Base-by-base conservation (phyloP, 2,888 invertebrate genomes). In the Iselma pallidipennis region DNA sequence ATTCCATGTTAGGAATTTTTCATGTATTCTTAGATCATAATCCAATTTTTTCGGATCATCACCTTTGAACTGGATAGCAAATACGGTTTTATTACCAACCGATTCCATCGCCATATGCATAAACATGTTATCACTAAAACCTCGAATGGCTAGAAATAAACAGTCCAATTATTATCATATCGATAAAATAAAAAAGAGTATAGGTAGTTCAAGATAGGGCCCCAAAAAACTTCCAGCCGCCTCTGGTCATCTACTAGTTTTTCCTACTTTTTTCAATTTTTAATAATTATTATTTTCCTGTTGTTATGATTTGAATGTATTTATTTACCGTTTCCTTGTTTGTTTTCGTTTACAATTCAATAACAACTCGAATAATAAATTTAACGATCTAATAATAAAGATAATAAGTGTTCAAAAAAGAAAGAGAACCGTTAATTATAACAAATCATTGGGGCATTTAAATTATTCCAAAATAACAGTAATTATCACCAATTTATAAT, bases 381-480 rank as follows among this genome's bases (percentile, higher is more conserved):
- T n/a, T n/a, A n/a, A n/a, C n/a, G n/a, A n/a, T n/a, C n/a, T n/a
- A n/a, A n/a, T n/a, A n/a, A n/a, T n/a, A n/a, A n/a, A n/a, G n/a
- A n/a, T n/a, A n/a, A n/a, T n/a, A n/a, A n/a, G n/a, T n/a, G n/a
- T n/a, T n/a, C n/a, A n/a, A n/a, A n/a, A n/a, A n/a, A n/a, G n/a
- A n/a, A n/a, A n/a, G n/a, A n/a, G n/a, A n/a, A n/a, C n/a, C n/a
- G n/a, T n/a, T n/a, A n/a, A n/a, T n/a, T n/a, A n/a, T n/a, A n/a
- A n/a, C n/a, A n/a, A n/a, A n/a, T n/a, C n/a, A n/a, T n/a, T n/a
- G n/a, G n/a, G n/a, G n/a, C n/a, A n/a, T n/a, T n/a, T n/a, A n/a
- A n/a, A n/a, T n/a, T n/a, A n/a, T 31, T 77, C 70, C 61, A 80
- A 80, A 51, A 78, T 67, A 7, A 80, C 68, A 2, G 73, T 76